Evolutionary conservation across 2,888 invertebrate genomes (phyloP), one percentile per base, ranked within the genome.

Genomic region (Schizaphis graminum): DNA sequence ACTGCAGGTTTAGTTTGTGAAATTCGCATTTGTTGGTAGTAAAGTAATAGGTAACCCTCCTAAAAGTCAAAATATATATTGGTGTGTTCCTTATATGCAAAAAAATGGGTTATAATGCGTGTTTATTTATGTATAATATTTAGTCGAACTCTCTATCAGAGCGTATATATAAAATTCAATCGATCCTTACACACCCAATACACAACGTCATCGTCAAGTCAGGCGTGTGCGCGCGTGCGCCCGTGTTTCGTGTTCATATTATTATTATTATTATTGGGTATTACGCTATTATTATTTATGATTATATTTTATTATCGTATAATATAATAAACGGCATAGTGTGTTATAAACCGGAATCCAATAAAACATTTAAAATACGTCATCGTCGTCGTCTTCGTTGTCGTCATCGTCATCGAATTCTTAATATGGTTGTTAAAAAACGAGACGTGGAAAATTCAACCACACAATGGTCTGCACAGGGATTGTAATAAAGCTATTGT

Each of bases 401-500:
- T 35, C 4, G 57, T 91, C 91, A 67, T 86, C 87, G 21, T 67
- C 57, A 35, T 88, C 53, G 28, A 53, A 92, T 93, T 93, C 90
- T 93, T 49, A 47, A 77, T 77, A 77, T 77, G 87, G 61, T 35
- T 93, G 85, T 93, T 85, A 86, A 90, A 90, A 89, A 88, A 61
- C 57, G 47, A 90, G 89, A 94, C 93, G 90, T 94, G 86, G 89
- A 86, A 90, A 94, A 94, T 93, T 93, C 61, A n/a, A 90, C 41
- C 21, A 35, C 92, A 90, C 93, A 93, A 93, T 93, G 44, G 89
- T 44, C n/a, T 47, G 47, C 89, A 13, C 41, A 47, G 90, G 90
- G 93, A 49, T 86, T 61, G 61, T 94, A 86, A 94, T 94, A 94
- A 94, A 94, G 93, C 93, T 90, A 94, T 94, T 94, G 93, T 90